A percentile compares a stretch with the other conserved stretches of the same genome.
These are phyloP conservation scores for Chalcis sispes DNA, from an alignment of 2,888 invertebrate genomes.

Conservation along the genomic window DNA sequence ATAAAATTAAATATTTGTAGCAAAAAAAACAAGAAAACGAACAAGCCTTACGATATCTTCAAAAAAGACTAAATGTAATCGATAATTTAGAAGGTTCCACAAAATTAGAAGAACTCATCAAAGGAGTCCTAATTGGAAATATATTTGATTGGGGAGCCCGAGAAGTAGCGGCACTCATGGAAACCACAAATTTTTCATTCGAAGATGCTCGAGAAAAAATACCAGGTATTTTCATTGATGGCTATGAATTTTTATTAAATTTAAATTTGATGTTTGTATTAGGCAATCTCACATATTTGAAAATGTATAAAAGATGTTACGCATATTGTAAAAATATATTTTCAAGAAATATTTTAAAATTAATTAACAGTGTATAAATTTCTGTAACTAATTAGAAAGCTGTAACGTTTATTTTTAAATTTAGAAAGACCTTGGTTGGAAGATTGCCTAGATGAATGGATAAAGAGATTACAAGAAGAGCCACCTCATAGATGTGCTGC, in stretches of 20 bases:
- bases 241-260: no score
- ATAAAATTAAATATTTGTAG: constrained; percentile 72
- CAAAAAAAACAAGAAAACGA: constrained; percentile 94
- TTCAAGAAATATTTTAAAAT: no score
- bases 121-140: constrained; percentile 87
- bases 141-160: constrained; percentile 99
- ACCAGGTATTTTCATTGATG: no score
- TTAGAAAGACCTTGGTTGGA: constrained; percentile 91
- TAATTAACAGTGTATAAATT: no score
- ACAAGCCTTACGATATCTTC: constrained; percentile 84
- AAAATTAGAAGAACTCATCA: constrained; percentile 76
- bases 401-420: not conserved
- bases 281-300: no score
- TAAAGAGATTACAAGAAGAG: constrained; percentile 81
- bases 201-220: constrained; percentile 89
- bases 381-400: no score
- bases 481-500: constrained; percentile 90
- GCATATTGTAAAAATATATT: no score
- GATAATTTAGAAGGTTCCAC: constrained; percentile 80
- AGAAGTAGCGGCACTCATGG: constrained; percentile 90
- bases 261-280: no score
- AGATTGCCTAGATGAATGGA: constrained; percentile 92
- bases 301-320: no score
- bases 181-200: constrained; percentile 86
- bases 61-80: constrained; percentile 82